Conservation (phyloP, 2,113 vertebrate species). For the Entomyzon cyanotis region DNA sequence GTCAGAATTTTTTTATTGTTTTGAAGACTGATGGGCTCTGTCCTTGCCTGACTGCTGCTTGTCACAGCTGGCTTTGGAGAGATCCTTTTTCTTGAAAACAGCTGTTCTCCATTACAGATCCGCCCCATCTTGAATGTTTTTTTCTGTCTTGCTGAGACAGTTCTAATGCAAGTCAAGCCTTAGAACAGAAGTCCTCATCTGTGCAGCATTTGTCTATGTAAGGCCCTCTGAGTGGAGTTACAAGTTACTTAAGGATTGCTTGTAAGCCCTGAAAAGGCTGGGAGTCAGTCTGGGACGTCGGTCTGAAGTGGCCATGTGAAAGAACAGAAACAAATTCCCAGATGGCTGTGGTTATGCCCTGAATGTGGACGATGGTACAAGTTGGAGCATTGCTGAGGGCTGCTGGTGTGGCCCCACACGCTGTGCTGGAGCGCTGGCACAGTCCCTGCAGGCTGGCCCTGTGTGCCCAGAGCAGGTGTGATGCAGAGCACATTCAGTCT, state of each 20-base stretch:
- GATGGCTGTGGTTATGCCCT: background rate
- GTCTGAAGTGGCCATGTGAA: background rate
- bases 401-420: background rate
- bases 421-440: background rate
- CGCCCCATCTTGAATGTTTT: background rate
- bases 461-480: background rate
- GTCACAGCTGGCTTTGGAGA: background rate
- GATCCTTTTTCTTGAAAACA: background rate
- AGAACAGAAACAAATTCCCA: background rate
- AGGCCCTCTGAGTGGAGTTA: background rate
- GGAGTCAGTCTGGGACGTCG: accelerated
- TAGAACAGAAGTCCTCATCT: background rate
- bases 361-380: background rate
- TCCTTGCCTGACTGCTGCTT: background rate
- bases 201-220: background rate
- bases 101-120: background rate
- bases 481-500: background rate
- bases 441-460: background rate
- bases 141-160: background rate
- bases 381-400: background rate
- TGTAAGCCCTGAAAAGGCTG: background rate
- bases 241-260: background rate
- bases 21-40: background rate
- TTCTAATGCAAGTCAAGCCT: background rate
- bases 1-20: background rate